phyloP scores from a whole-genome alignment of 2,113 vertebrate species.

The Centrocercus urophasianus region DNA sequence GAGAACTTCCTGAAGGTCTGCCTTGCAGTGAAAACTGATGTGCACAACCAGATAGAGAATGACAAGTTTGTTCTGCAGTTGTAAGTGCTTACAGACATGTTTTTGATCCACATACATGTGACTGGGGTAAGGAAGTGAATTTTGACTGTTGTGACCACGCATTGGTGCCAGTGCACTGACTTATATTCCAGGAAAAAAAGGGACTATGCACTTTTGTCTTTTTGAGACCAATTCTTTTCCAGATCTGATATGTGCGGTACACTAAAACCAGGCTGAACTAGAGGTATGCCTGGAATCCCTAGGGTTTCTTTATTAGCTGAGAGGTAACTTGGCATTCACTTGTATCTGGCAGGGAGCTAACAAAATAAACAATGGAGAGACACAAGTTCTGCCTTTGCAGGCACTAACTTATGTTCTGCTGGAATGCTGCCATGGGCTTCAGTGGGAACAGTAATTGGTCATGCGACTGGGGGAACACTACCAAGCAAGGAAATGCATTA shows the following conservation, averaged over 20 bases:
- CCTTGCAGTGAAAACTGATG: background rate
- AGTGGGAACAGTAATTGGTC: constrained; percentile 25
- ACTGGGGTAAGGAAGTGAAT: background rate
- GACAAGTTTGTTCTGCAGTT: background rate
- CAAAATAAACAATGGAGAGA: background rate
- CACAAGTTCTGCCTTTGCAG: background rate
- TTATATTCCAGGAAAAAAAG: background rate
- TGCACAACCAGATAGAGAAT: background rate
- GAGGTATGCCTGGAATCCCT: background rate
- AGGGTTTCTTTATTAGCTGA: background rate
- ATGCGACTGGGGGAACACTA: background rate
- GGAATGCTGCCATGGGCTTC: constrained; percentile 7
- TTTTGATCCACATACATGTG: background rate
- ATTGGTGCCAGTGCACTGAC: background rate
- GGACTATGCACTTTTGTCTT: background rate
- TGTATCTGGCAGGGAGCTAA: background rate
- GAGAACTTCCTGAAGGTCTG: background rate
- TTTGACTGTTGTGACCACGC: background rate
- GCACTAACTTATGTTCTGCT: background rate
- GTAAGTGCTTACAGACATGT: background rate
- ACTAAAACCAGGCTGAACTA: background rate
- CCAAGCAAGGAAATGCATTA: constrained; percentile 32
- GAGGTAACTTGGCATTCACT: background rate
- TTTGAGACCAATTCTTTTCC: background rate
- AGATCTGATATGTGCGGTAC: accelerated